phyloP scores from a whole-genome alignment of 1,140 invertebrate species.

The Prorops nasuta region DNA sequence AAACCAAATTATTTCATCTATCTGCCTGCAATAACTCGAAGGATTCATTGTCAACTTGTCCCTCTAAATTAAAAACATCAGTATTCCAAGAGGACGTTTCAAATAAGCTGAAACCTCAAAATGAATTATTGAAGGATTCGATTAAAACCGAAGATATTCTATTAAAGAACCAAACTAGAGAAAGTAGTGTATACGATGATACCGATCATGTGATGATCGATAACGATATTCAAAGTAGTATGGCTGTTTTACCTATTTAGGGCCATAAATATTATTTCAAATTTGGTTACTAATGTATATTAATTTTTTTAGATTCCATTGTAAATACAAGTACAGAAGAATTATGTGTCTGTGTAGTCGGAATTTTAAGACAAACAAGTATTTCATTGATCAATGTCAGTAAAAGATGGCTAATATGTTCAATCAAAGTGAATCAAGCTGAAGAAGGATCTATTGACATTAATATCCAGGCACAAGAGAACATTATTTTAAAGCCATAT shows the following conservation, averaged over 20 bases:
- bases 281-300: no score
- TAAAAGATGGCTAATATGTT: slow-evolving; percentile 44
- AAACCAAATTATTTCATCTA: no score
- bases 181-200: no score
- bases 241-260: no score
- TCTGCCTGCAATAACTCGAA: not conserved
- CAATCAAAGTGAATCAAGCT: slow-evolving; percentile 30
- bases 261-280: no score
- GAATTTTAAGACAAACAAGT: slow-evolving; percentile 33
- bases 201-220: no score
- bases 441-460: slow-evolving; percentile 40
- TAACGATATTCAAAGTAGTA: no score
- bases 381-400: slow-evolving; percentile 45
- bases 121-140: not conserved
- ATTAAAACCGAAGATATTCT: slow-evolving; percentile 16
- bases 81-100: slow-evolving; percentile 6
- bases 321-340: slow-evolving; percentile 37
- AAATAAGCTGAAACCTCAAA: slow-evolving; percentile 5
- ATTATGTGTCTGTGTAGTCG: slow-evolving; percentile 41
- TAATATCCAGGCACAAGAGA: no score
- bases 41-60: not conserved
- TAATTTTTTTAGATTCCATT: no score
- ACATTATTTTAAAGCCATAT: slow-evolving; percentile 41
- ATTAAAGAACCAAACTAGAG: slow-evolving; percentile 6
- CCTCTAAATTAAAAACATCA: not conserved